Evolutionary conservation across 2,888 invertebrate genomes (phyloP).

Genomic region (Leptogaster cylindrica): DNA sequence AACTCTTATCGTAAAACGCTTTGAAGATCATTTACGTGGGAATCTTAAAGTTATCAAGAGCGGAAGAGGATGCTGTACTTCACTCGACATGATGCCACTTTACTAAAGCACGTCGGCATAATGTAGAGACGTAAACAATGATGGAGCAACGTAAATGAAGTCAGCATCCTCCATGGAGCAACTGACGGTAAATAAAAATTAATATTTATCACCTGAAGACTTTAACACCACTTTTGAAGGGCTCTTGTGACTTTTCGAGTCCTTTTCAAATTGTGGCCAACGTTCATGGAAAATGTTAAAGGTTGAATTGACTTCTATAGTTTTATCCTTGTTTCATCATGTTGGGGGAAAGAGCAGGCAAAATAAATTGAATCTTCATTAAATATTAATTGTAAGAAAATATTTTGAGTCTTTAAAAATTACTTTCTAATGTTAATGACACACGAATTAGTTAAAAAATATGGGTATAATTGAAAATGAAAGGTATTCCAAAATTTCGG

Average conservation of each 20-base stretch:
- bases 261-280: not conserved
- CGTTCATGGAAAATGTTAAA: not conserved
- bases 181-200: conserved; percentile 24
- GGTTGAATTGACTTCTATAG: not conserved
- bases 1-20: conserved; percentile 26
- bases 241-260: conserved; percentile 22
- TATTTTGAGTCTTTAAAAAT: too few relatives aligned
- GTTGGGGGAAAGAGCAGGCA: too few relatives aligned
- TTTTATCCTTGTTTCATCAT: too few relatives aligned
- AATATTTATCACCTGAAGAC: conserved; percentile 37
- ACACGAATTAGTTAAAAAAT: too few relatives aligned
- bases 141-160: not conserved
- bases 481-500: too few relatives aligned
- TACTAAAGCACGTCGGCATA: not conserved
- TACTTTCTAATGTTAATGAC: too few relatives aligned
- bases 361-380: too few relatives aligned
- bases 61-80: not conserved
- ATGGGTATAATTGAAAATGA: too few relatives aligned
- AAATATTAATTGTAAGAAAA: too few relatives aligned
- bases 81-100: not conserved
- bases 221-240: conserved; percentile 23
- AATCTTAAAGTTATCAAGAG: conserved; percentile 8
- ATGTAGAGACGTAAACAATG: not conserved
- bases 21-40: conserved; percentile 1
- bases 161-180: conserved; percentile 8